These are phyloP conservation scores for Plotosus lineatus DNA, from an alignment of 2,113 vertebrate genomes.

Conservation along the genomic window DNA sequence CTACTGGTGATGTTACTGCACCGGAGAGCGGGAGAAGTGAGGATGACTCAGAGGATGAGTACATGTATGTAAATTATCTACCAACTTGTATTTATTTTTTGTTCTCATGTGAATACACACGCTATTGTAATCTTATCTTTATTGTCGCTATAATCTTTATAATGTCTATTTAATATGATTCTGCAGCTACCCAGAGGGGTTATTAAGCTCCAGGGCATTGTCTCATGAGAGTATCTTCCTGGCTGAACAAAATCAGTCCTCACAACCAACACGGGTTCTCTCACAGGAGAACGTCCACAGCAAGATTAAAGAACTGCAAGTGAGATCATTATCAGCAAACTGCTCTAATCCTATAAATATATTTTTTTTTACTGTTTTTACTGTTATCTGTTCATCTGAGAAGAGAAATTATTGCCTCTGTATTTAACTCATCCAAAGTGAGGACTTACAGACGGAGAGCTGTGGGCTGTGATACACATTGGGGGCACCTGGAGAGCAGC, in stretches of 20 bases:
- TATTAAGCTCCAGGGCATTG: conserved; percentile 80
- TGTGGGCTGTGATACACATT: no score
- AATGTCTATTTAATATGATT: background rate
- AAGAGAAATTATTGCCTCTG: no score
- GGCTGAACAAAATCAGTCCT: conserved; percentile 72
- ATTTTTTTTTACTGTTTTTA: no score
- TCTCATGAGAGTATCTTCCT: conserved; percentile 90
- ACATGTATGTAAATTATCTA: conserved; percentile 67
- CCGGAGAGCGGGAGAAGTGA: conserved; percentile 39
- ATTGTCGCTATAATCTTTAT: background rate
- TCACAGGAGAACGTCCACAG: conserved; percentile 85
- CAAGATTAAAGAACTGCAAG: conserved; percentile 84
- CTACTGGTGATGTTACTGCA: conserved; percentile 69
- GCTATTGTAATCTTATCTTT: background rate
- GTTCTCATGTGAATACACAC: background rate
- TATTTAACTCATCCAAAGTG: no score
- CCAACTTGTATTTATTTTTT: background rate
- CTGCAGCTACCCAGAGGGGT: conserved; percentile 68
- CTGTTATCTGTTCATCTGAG: no score
- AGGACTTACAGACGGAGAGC: no score
- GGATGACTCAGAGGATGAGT: conserved; percentile 79
- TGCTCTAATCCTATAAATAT: no score
- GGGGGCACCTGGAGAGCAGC: no score
- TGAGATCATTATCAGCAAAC: conserved; percentile 51
- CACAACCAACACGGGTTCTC: conserved; percentile 76